Base-by-base conservation (phyloP, 2,797 vertebrate species). In the Psittacula derbiana region DNA sequence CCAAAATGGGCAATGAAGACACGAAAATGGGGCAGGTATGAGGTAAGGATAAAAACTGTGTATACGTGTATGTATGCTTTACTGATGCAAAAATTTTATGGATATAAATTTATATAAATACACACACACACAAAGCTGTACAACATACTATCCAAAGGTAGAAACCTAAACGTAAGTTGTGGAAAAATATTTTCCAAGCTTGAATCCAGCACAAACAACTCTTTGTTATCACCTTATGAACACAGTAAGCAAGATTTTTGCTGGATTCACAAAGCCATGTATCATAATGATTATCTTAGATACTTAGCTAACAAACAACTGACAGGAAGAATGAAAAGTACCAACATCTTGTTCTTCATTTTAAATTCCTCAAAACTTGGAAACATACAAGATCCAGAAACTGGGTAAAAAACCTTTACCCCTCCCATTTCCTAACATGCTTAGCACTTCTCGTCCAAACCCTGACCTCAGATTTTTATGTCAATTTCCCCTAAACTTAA, bases 81-180 rank as follows among this genome's bases (percentile, higher is more conserved):
- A 64, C 11, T 31, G 8, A 64, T 16, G 16, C 10, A 71, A 47
- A 71, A 6, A n/a, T 43, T 65, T 36, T 44, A 47, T 0, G 0
- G 24, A 36, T 16, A n/a, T 12, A n/a, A 58, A 47, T 52, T n/a
- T 25, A 41, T 12, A 25, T 46, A 86, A 76, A 50, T 15, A 72
- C 19, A 61, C 7, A 49, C 7, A 49, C 19, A 55, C 17, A 67
- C 8, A 70, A 44, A 82, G 25, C 19, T 73, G 71, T 38, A 46
- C 3, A 57, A 79, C 12, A 41, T 43, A 49, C 36, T 23, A 73
- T 13, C 16, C 38, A 67, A 57, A 83, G 57, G 23, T 69, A 88
- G 5, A 67, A 86, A 78, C 61, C 61, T 55, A 73, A 87, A 70
- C 3, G 1, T 2, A 66, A 58, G 15, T 36, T 75, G 49, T 18